Conservation (phyloP, 2,888 invertebrate species). For the Yponomeuta evonymella region DNA sequence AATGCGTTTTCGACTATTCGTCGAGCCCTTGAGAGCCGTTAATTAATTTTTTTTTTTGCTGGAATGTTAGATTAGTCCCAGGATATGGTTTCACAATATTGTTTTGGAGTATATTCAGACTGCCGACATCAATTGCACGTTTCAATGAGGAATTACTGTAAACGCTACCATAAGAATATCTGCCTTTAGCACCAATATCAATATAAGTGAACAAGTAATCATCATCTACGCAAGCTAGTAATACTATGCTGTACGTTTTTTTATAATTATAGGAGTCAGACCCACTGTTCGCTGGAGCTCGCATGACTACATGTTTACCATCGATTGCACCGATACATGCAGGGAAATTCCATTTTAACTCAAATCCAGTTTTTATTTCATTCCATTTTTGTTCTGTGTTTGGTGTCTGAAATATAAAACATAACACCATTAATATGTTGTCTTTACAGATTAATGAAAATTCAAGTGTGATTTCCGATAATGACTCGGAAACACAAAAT, state of each 20-base stretch:
- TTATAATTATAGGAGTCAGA: constrained; percentile 33
- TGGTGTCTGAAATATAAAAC: too few species aligned
- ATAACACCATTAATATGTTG: too few species aligned
- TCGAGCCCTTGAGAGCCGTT: constrained; percentile 18
- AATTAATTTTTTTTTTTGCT: constrained; percentile 21
- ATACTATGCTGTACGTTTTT: constrained; percentile 23
- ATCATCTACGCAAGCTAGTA: constrained; percentile 33
- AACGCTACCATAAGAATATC: constrained; percentile 24
- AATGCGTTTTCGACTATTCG: constrained; percentile 15
- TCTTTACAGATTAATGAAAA: too few species aligned
- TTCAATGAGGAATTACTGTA: constrained; percentile 22
- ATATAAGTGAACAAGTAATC: constrained; percentile 24
- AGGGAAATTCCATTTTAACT: constrained; percentile 29
- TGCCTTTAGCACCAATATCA: constrained; percentile 19
- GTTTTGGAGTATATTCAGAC: constrained; percentile 16
- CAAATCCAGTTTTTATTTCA: constrained; percentile 9
- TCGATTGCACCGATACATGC: constrained; percentile 31
- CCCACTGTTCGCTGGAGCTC: constrained; percentile 27
- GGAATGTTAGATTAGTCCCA: constrained; percentile 18
- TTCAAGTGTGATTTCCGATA: too few species aligned
- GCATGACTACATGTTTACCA: constrained; percentile 30
- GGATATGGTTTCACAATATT: constrained; percentile 22
- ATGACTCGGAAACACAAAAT: too few species aligned
- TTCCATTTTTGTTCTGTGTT: too few species aligned
- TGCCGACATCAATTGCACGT: constrained; percentile 21